These are phyloP conservation scores for Corynorhinus townsendii DNA, from an alignment of 2,113 vertebrate species.

Conservation along the genomic window DNA sequence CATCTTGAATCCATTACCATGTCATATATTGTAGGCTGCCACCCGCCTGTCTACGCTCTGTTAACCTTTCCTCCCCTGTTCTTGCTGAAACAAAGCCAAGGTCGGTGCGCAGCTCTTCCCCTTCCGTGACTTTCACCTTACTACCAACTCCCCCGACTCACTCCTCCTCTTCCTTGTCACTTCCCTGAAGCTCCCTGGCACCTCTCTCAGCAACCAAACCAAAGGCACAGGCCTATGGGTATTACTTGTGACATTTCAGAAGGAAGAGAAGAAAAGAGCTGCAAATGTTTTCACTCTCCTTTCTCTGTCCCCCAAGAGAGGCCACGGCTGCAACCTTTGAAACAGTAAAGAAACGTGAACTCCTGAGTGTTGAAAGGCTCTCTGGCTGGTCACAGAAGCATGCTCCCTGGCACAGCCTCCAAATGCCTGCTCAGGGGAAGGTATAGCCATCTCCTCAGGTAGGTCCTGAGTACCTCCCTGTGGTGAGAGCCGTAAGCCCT, in stretches of 20 bases:
- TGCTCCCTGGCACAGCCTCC: conserved; percentile 59
- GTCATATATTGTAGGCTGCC: not conserved
- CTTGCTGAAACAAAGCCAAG: not conserved
- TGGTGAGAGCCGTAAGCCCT: conserved; percentile 71
- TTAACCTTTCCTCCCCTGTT: not conserved
- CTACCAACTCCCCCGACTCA: not conserved
- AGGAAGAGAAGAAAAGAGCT: conserved; percentile 64
- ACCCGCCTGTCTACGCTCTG: not conserved
- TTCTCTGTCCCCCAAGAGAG: conserved; percentile 65
- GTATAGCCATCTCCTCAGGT: conserved; percentile 78
- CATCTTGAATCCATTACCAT: not conserved
- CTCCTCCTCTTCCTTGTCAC: not conserved
- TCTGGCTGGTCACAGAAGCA: conserved; percentile 68
- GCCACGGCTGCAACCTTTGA: conserved; percentile 71
- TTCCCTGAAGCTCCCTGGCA: not conserved
- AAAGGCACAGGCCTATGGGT: conserved; percentile 9
- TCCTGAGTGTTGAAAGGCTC: conserved; percentile 72
- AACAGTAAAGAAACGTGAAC: conserved; percentile 80
- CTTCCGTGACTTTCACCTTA: not conserved
- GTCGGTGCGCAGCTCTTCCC: not conserved
- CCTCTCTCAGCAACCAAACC: conserved; percentile 36
- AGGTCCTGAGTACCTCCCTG: conserved; percentile 76
- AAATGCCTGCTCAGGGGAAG: conserved; percentile 72
- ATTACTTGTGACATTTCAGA: conserved; percentile 66
- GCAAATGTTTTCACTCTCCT: conserved; percentile 60